Evolutionary conservation across 2,797 vertebrate genomes (phyloP), one percentile per base, ranked within the genome.

Genomic region (Dendrocincla tyrannina): DNA sequence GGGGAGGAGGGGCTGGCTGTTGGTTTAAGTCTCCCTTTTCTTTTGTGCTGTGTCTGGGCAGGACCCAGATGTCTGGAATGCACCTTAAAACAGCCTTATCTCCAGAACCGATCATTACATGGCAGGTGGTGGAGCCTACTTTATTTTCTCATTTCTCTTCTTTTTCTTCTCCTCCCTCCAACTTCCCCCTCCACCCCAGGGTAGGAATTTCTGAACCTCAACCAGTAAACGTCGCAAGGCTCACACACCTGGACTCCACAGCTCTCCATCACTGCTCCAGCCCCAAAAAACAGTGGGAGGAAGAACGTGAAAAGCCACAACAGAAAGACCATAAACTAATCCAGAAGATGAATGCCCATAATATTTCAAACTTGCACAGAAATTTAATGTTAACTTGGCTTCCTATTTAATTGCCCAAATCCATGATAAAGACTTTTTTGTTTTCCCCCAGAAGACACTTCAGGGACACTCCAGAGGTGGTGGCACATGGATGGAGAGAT

Each of bases 31-130:
- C 93, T 93, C 90, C 58, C 56, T 96, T 92, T 84, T 80, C 91
- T 95, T 74, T 80, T 66, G 91, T 77, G 96, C 85, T 78, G 56
- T 95, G 98, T 82, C 97, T 94, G 96, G 97, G 94, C 98, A 98
- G 95, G 98, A 96, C 96, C 89, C 74, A n/a, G 47, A 89, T 69
- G 97, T 95, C 95, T 97, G 97, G 97, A 98, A 98, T 98, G 98
- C 77, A 83, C 85, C 96, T 95, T 91, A 83, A 96, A 96, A 80
- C 96, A 96, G 89, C 91, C 96, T 98, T 98, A 97, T 97, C 97
- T 96, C 56, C 91, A 86, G 91, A 97, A 95, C 94, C 81, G 35
- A 98, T 98, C 98, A 96, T 98, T 98, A 98, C 96, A 96, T 50
- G 96, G 97, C 98, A 98, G 98, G 96, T 98, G 98, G 95, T 75